These are phyloP conservation scores for Julus scanicus DNA, from an alignment of 2,888 invertebrate species.

Conservation along the genomic window DNA sequence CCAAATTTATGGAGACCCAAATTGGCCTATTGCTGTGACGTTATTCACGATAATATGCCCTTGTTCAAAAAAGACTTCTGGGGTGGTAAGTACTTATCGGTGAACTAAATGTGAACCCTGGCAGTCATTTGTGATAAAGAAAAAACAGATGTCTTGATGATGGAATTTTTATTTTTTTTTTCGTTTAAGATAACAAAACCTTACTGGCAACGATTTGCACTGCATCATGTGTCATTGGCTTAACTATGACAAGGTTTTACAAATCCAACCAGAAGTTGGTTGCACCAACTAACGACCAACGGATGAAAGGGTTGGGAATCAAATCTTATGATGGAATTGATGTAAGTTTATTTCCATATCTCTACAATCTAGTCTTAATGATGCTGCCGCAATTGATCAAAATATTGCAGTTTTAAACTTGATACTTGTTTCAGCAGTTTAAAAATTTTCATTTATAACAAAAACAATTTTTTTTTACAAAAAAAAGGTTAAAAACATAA, in stretches of 20 bases:
- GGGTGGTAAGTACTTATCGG: neutral
- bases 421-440: too few species aligned
- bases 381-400: too few species aligned
- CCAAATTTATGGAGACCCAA: slow-evolving; percentile 37
- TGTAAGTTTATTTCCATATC: neutral
- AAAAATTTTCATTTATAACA: too few species aligned
- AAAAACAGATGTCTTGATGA: neutral
- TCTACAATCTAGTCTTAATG: too few species aligned
- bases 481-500: too few species aligned
- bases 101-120: neutral
- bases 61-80: neutral
- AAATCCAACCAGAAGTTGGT: neutral
- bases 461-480: too few species aligned
- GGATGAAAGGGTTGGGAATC: slow-evolving; percentile 1
- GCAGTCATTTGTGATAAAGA: neutral
- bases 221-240: slow-evolving; percentile 3
- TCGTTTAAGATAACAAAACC: neutral
- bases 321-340: slow-evolving; percentile 2
- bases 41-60: slow-evolving; percentile 6
- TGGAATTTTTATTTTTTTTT: neutral
- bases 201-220: slow-evolving; percentile 30
- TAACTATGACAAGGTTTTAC: slow-evolving; percentile 34
- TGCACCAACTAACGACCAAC: neutral
- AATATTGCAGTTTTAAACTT: too few species aligned
- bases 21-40: slow-evolving; percentile 4